Percentiles rank a stretch among this genome's conserved stretches.
Evolutionary conservation across 1,140 invertebrate genomes (phyloP).

Genomic region (Bombus terrestris): DNA sequence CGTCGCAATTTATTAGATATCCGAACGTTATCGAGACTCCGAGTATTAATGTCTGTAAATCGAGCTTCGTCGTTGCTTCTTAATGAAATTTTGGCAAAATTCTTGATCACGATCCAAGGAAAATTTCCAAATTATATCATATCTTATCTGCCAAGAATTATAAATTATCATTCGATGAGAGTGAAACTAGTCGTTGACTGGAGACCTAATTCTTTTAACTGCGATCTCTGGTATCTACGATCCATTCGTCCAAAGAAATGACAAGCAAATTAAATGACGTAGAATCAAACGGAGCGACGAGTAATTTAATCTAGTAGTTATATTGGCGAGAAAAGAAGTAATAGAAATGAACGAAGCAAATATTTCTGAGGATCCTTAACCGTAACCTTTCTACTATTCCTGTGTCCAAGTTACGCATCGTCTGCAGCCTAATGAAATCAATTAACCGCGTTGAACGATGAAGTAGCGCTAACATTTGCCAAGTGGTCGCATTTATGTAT

Average conservation of each 20-base stretch:
- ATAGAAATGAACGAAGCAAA: too few relatives aligned
- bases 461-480: not conserved
- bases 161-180: not conserved
- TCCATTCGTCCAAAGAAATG: too few relatives aligned
- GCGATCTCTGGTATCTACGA: not conserved
- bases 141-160: not conserved
- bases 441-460: constrained; percentile 29
- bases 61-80: not conserved
- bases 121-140: not conserved
- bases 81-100: not conserved
- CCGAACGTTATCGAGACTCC: constrained; percentile 1
- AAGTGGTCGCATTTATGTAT: constrained; percentile 21
- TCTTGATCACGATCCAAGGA: not conserved
- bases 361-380: not conserved
- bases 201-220: not conserved
- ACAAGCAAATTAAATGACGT: not conserved
- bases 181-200: not conserved
- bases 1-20: constrained; percentile 12
- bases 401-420: not conserved
- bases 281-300: not conserved
- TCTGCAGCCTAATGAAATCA: constrained; percentile 23
- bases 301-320: not conserved
- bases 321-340: not conserved
- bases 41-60: constrained; percentile 4
- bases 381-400: not conserved